These are phyloP conservation scores for Cephus sareptanus DNA, from an alignment of 2,888 invertebrate genomes.

Conservation along the genomic window DNA sequence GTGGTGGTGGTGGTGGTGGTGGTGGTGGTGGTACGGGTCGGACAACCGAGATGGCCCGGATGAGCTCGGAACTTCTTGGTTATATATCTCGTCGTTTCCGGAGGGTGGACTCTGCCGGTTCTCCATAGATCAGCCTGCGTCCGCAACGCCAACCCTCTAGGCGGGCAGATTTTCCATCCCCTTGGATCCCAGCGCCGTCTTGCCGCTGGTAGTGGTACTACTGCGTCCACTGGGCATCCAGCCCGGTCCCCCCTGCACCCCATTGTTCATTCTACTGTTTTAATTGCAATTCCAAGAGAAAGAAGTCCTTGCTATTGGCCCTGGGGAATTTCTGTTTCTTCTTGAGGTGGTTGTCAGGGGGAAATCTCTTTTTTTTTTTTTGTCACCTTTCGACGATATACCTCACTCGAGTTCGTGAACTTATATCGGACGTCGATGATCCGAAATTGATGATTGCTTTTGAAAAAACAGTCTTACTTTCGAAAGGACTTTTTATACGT, in stretches of 20 bases:
- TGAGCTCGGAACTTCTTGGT: slow-evolving; percentile 23
- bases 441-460: background rate
- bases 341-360: background rate
- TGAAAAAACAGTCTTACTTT: background rate
- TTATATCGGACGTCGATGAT: background rate
- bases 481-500: background rate
- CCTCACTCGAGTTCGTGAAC: background rate
- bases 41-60: slow-evolving; percentile 10
- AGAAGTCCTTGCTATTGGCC: background rate
- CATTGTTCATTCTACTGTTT: background rate
- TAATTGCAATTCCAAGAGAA: background rate
- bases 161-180: background rate
- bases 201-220: background rate
- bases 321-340: background rate
- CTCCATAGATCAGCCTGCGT: slow-evolving; percentile 14
- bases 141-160: background rate
- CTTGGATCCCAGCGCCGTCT: background rate
- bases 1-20: slow-evolving; percentile 32
- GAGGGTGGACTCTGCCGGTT: slow-evolving; percentile 22
- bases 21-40: slow-evolving; percentile 35
- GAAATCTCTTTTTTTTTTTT: background rate
- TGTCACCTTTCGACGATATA: background rate
- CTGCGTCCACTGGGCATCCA: background rate
- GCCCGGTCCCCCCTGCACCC: background rate
- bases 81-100: slow-evolving; percentile 23